Evolutionary conservation across 2,888 invertebrate genomes (phyloP), one percentile per base, ranked within the genome.

Genomic region (Crepidodera aurea): DNA sequence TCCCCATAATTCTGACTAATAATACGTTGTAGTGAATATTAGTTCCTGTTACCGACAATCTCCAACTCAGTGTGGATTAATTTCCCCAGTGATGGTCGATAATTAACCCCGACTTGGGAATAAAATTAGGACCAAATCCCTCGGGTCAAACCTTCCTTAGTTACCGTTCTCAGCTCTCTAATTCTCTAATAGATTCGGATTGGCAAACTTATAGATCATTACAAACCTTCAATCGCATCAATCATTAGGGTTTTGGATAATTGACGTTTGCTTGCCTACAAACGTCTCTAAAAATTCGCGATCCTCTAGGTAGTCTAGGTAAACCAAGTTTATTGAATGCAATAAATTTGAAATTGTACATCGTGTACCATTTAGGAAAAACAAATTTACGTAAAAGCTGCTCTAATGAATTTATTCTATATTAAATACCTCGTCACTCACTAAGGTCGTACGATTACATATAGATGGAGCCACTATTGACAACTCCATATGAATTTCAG

Each of bases 11-110:
- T 66, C 51, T 37, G 37, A 59, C 64, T 50, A 62, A 60, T 64
- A 66, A 66, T 57, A 59, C 37, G 48, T 59, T 59, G 51, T 64
- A 62, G 48, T 62, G 59, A 60, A 64, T 64, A 64, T 64, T 63
- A 64, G 66, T 58, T 62, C 54, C 58, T 56, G 50, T 60, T 61
- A 51, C 42, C 22, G 44, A 40, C 55, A 57, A 57, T 57, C 57
- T 57, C 48, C 15, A 48, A 34, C 39, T 34, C 25, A 16, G 57
- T n/a, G 15, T 29, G 48, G 57, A 57, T 57, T 57, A 57, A 57
- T 57, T 57, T 57, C 39, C 57, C 57, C 18, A 16, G 57, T 29
- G 57, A 57, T 57, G 57, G 57, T 57, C 57, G 57, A 57, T 57
- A 57, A 57, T 57, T 50, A 57, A 57, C 57, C 48, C 27, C 15